Conservation (phyloP, 2,888 invertebrate genomes). For the Petrolisthes manimaculis region DNA sequence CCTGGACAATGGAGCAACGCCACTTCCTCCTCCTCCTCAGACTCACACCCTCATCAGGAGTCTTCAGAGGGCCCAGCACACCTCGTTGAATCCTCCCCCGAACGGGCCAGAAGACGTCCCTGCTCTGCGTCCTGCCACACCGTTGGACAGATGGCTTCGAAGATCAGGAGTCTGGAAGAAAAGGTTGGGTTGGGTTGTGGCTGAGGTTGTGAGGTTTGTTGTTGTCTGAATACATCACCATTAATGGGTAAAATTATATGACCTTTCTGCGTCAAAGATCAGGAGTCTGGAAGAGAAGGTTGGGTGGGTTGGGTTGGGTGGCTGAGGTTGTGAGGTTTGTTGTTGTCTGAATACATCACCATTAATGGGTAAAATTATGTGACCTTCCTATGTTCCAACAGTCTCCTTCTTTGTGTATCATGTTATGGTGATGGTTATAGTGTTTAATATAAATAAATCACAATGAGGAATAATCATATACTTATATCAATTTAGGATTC, state of each 20-base stretch:
- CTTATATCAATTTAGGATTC: too few relatives aligned
- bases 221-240: too few relatives aligned
- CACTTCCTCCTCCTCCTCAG: not conserved
- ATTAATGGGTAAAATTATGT: too few relatives aligned
- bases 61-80: not conserved
- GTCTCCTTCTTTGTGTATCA: too few relatives aligned
- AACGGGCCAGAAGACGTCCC: conserved; percentile 2
- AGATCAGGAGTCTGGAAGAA: conserved; percentile 59
- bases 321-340: too few relatives aligned
- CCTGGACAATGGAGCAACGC: conserved; percentile 26
- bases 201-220: too few relatives aligned
- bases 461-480: too few relatives aligned
- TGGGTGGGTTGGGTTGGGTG: not conserved
- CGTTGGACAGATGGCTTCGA: conserved; percentile 52
- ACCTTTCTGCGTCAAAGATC: conserved; percentile 46
- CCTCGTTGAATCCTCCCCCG: not conserved
- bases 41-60: not conserved
- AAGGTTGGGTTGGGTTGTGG: conserved; percentile 35
- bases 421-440: too few relatives aligned
- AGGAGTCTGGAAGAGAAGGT: conserved; percentile 61
- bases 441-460: too few relatives aligned
- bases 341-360: too few relatives aligned
- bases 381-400: too few relatives aligned
- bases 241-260: too few relatives aligned
- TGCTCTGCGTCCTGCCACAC: conserved; percentile 60